Conservation (phyloP, 2,888 invertebrate species). For the Zelleria hepariella region DNA sequence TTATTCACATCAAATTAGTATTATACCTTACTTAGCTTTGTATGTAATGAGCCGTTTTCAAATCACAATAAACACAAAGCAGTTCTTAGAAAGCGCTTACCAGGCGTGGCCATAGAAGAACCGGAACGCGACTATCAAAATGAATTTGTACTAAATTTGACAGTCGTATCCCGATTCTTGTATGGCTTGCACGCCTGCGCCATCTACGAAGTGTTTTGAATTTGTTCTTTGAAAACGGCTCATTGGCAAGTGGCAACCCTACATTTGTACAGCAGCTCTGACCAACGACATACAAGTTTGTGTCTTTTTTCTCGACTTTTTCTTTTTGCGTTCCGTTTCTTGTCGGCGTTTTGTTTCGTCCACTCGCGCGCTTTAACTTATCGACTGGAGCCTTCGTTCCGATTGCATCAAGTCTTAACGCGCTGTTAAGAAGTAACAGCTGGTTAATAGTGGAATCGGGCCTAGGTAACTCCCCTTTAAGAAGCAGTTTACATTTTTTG, state of each 20-base stretch:
- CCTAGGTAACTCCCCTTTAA: not conserved
- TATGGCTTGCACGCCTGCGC: too few relatives aligned
- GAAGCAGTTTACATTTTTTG: not conserved
- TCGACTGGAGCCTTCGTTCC: constrained; percentile 11
- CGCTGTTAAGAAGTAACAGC: not conserved
- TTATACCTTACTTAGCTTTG: too few relatives aligned
- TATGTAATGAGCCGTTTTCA: too few relatives aligned
- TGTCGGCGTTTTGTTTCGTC: constrained; percentile 21
- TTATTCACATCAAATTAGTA: too few relatives aligned
- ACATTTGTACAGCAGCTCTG: not conserved
- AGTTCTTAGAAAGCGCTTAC: too few relatives aligned
- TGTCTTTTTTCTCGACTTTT: constrained; percentile 15
- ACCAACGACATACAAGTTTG: constrained; percentile 9
- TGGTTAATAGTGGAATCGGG: not conserved
- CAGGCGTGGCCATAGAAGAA: too few relatives aligned
- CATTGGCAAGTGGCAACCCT: not conserved
- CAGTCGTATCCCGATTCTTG: not conserved
- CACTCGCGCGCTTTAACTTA: constrained; percentile 14
- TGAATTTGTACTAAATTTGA: too few relatives aligned
- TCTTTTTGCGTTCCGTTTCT: not conserved
- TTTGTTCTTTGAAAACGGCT: too few relatives aligned
- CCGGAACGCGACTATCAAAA: too few relatives aligned
- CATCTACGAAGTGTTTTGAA: too few relatives aligned
- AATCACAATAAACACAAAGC: too few relatives aligned
- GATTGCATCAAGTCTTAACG: not conserved